phyloP scores from a whole-genome alignment of 2,797 vertebrate species.

The Alcedo quadribrachys region DNA sequence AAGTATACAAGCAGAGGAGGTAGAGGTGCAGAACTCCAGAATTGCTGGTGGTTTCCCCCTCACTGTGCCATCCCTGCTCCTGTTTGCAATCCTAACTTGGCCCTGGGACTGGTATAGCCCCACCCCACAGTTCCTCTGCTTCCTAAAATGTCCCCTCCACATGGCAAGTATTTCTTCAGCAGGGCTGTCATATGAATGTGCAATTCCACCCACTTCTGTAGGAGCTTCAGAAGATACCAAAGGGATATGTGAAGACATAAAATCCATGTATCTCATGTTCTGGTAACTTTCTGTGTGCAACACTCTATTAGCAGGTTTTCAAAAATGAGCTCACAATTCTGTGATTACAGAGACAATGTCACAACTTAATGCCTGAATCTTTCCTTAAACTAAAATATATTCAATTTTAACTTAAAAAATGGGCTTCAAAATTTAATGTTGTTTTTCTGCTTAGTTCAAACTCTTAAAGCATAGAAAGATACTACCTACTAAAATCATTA shows the following conservation, averaged over 20 bases:
- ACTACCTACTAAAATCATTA: not conserved
- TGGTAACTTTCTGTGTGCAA: not conserved
- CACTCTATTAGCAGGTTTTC: not conserved
- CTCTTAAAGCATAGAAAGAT: not conserved
- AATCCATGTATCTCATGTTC: not conserved
- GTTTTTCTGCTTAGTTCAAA: slow-evolving; percentile 13
- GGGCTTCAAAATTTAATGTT: not conserved
- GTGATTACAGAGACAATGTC: not conserved
- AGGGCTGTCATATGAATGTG: not conserved
- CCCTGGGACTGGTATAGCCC: not conserved
- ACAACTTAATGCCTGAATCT: not conserved
- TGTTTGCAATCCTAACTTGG: accelerated
- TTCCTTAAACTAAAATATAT: not conserved
- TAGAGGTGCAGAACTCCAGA: not conserved
- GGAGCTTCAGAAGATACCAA: not conserved
- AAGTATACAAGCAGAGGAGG: not conserved
- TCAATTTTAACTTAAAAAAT: not conserved
- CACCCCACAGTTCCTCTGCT: not conserved
- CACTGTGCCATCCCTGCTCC: accelerated
- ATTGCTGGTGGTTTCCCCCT: not conserved
- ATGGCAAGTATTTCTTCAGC: not conserved
- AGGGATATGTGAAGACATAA: not conserved
- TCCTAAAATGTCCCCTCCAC: not conserved
- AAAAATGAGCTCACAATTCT: not conserved
- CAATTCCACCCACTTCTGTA: not conserved